Evolutionary conservation across 1,140 invertebrate genomes (phyloP).

Genomic region (Mesaphorura yosii): DNA sequence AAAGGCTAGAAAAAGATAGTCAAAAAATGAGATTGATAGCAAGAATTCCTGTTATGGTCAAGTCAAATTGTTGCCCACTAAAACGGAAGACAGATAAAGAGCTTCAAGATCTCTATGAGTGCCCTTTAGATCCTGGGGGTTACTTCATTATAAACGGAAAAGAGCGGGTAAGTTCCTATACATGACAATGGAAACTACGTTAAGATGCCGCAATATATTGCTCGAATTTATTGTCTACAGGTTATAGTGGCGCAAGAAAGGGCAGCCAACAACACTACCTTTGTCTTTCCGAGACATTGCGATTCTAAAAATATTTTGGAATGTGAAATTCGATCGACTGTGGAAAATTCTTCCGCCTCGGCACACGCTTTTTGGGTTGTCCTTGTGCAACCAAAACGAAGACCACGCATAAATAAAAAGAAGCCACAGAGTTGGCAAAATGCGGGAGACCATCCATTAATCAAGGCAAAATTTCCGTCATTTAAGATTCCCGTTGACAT

Average conservation of each 20-base stretch:
- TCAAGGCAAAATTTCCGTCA: neutral
- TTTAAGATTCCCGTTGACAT: neutral
- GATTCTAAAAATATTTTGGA: conserved; percentile 94
- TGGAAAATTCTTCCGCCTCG: conserved; percentile 79
- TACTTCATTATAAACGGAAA: conserved; percentile 95
- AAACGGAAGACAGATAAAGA: conserved; percentile 81
- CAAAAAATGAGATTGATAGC: conserved; percentile 85
- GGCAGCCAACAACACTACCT: conserved; percentile 98
- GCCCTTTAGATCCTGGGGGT: conserved; percentile 92
- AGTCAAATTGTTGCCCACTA: conserved; percentile 89
- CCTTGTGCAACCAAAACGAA: conserved; percentile 90
- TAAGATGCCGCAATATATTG: neutral
- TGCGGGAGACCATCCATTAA: conserved; percentile 92
- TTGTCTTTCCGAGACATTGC: conserved; percentile 92
- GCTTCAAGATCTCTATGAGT: conserved; percentile 94
- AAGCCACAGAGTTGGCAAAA: too few species aligned
- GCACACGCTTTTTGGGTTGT: conserved; percentile 97
- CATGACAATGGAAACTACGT: neutral
- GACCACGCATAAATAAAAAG: too few species aligned
- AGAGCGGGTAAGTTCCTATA: conserved; percentile 59
- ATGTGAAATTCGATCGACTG: conserved; percentile 86
- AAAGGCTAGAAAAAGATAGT: conserved; percentile 75
- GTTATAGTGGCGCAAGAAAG: conserved; percentile 95
- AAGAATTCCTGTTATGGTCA: conserved; percentile 97
- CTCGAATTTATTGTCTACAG: conserved; percentile 33